phyloP scores from a whole-genome alignment of 2,888 invertebrate genomes.

The Ophion slaviceki region DNA sequence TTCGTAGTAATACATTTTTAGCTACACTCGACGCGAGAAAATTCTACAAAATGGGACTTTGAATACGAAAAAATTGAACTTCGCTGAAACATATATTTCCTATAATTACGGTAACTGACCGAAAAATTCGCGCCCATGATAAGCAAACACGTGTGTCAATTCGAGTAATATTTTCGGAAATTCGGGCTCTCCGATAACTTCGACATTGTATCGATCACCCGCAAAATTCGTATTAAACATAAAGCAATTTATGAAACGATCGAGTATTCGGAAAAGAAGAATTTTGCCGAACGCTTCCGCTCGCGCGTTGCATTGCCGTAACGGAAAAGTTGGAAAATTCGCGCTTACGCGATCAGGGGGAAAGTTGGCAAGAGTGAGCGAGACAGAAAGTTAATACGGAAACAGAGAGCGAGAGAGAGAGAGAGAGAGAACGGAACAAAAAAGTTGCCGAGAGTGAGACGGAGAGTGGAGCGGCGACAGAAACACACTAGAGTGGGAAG shows the following conservation, averaged over 20 bases:
- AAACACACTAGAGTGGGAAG: slow-evolving; percentile 67
- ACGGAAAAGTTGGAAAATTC: slow-evolving; percentile 45
- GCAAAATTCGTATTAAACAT: no score
- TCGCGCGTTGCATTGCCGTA: background rate
- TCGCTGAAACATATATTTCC: slow-evolving; percentile 8
- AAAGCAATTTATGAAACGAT: no score
- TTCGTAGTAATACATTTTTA: no score
- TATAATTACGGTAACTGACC: slow-evolving; percentile 19
- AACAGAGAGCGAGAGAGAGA: slow-evolving; percentile 36
- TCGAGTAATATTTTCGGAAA: background rate
- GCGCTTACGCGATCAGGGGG: slow-evolving; percentile 38
- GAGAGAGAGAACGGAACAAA: slow-evolving; percentile 39
- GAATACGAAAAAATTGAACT: background rate
- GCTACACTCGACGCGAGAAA: no score
- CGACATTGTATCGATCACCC: no score
- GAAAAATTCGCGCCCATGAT: slow-evolving; percentile 18
- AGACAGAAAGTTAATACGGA: background rate
- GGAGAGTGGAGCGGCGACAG: slow-evolving; percentile 37
- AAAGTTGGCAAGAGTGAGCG: slow-evolving; percentile 40
- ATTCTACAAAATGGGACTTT: no score
- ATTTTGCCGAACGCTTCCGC: slow-evolving; percentile 1
- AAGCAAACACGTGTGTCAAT: slow-evolving; percentile 42
- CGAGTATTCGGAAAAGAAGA: background rate
- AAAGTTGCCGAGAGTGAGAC: slow-evolving; percentile 21
- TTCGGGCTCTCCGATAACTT: no score